Conservation (phyloP, 2,113 vertebrate species). For the Phrynosoma blainvillii region DNA sequence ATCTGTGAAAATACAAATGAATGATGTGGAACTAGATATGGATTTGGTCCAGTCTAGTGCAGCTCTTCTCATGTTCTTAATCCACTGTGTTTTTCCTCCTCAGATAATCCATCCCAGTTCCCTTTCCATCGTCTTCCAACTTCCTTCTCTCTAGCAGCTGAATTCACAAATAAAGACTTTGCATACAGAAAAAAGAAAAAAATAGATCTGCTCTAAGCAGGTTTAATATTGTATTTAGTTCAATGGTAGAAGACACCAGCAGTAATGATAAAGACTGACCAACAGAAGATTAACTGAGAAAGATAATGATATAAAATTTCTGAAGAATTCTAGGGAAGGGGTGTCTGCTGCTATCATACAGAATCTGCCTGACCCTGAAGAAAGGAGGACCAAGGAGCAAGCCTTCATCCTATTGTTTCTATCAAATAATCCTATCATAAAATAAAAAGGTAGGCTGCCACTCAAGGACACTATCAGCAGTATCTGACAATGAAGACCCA, state of each 20-base stretch:
- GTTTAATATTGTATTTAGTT: too few species aligned
- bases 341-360: background rate
- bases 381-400: background rate
- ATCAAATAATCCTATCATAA: background rate
- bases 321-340: background rate
- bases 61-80: background rate
- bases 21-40: background rate
- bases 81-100: background rate
- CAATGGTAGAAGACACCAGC: background rate
- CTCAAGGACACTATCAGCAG: background rate
- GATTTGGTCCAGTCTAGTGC: background rate
- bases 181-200: too few species aligned
- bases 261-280: background rate
- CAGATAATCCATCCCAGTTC: background rate
- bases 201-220: too few species aligned
- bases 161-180: background rate
- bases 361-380: background rate
- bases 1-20: background rate
- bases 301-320: background rate
- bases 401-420: background rate
- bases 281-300: background rate
- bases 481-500: background rate
- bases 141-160: background rate
- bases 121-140: background rate
- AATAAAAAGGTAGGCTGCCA: background rate